phyloP scores from a whole-genome alignment of 2,797 vertebrate genomes.

The Denticeps clupeoides region DNA sequence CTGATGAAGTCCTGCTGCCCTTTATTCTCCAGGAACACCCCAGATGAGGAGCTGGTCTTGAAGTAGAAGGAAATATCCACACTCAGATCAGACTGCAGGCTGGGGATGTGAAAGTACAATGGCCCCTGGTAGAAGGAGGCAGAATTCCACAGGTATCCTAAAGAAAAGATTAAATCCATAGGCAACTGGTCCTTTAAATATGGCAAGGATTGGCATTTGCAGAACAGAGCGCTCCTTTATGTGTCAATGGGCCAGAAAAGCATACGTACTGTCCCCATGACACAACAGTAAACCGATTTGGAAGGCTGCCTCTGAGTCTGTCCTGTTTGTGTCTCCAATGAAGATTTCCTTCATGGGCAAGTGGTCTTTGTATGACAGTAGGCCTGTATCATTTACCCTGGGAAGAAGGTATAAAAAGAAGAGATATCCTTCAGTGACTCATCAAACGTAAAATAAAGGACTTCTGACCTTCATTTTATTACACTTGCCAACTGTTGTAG shows the following conservation, averaged over 20 bases:
- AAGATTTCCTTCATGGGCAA: constrained; percentile 76
- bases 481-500: too few species aligned
- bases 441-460: too few species aligned
- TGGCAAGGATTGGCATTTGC: too few species aligned
- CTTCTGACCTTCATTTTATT: too few species aligned
- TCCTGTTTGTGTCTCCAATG: constrained; percentile 73
- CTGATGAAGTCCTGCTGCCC: constrained; percentile 72
- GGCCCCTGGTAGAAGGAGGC: constrained; percentile 68
- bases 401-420: too few species aligned
- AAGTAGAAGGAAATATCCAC: constrained; percentile 76
- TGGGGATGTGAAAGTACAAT: constrained; percentile 72
- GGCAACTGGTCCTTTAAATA: too few species aligned
- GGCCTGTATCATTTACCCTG: constrained; percentile 72
- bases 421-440: too few species aligned
- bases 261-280: constrained; percentile 68
- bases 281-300: constrained; percentile 74
- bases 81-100: constrained; percentile 68
- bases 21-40: constrained; percentile 75
- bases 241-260: neutral
- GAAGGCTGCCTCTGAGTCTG: constrained; percentile 70
- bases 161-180: neutral
- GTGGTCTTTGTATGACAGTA: constrained; percentile 77
- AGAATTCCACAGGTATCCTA: constrained; percentile 77
- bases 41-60: constrained; percentile 62
- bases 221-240: neutral